A percentile compares a stretch with the other conserved stretches of the same genome.
phyloP scores from a whole-genome alignment of 2,888 invertebrate species.

The Pyralis farinalis region DNA sequence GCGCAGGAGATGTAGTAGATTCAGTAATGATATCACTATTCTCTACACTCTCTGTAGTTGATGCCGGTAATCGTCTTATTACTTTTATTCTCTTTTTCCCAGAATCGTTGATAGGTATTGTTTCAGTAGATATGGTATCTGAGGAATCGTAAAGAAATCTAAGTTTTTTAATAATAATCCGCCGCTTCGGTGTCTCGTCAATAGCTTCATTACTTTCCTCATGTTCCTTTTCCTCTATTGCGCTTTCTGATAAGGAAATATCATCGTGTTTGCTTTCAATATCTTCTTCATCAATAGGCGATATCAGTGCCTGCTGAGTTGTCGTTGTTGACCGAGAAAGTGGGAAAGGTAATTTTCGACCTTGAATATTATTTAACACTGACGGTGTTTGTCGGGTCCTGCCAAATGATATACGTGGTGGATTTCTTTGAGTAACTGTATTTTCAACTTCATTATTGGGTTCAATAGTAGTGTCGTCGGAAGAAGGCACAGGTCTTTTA shows the following conservation, averaged over 20 bases:
- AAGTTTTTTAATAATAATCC: slow-evolving; percentile 48
- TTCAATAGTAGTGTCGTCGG: slow-evolving; percentile 16
- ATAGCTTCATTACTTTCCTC: slow-evolving; percentile 28
- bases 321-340: slow-evolving; percentile 40
- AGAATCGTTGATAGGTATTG: slow-evolving; percentile 43
- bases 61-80: slow-evolving; percentile 56
- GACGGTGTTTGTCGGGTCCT: slow-evolving; percentile 39
- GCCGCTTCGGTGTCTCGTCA: slow-evolving; percentile 36
- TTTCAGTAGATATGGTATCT: slow-evolving; percentile 42
- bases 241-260: slow-evolving; percentile 70
- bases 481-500: slow-evolving; percentile 29
- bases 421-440: slow-evolving; percentile 36
- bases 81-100: slow-evolving; percentile 59
- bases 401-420: slow-evolving; percentile 48
- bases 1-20: slow-evolving; percentile 29
- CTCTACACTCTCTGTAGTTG: slow-evolving; percentile 34
- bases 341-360: slow-evolving; percentile 51
- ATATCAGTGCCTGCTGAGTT: slow-evolving; percentile 37
- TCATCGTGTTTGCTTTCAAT: slow-evolving; percentile 59
- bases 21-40: slow-evolving; percentile 25
- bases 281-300: slow-evolving; percentile 31
- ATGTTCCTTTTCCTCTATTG: slow-evolving; percentile 73
- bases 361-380: slow-evolving; percentile 30
- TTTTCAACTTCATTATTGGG: slow-evolving; percentile 28
- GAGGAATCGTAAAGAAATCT: slow-evolving; percentile 32